A percentile compares a stretch with the other conserved stretches of the same genome.
These are phyloP conservation scores for Oscheius sp. DNA, from an alignment of 2,888 invertebrate species.

Conservation along the genomic window DNA sequence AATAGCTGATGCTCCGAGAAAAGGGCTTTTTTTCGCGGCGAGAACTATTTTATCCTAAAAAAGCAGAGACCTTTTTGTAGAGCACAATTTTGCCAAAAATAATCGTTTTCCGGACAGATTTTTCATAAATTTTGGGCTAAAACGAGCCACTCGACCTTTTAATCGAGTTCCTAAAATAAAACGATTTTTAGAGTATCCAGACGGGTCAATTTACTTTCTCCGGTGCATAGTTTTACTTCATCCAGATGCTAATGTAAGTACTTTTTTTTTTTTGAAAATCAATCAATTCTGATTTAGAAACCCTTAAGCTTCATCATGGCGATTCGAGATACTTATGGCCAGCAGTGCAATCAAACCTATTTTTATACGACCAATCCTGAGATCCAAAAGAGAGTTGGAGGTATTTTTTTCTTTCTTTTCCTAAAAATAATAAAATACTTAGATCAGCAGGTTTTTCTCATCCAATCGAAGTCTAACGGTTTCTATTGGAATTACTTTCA, in stretches of 20 bases:
- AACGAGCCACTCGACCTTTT: too few species aligned
- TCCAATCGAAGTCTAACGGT: slow-evolving; percentile 17
- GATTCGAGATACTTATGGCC: slow-evolving; percentile 23
- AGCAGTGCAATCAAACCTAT: slow-evolving; percentile 25
- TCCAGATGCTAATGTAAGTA: slow-evolving; percentile 17
- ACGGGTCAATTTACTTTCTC: slow-evolving; percentile 21
- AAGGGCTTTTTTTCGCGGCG: too few species aligned
- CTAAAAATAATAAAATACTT: neutral
- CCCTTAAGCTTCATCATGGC: slow-evolving; percentile 17
- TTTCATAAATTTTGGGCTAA: too few species aligned
- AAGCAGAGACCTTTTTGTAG: too few species aligned
- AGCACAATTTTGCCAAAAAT: too few species aligned
- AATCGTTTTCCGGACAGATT: too few species aligned
- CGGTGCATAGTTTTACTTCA: slow-evolving; percentile 23
- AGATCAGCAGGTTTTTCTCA: slow-evolving; percentile 20
- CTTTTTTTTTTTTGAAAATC: neutral
- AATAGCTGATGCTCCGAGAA: too few species aligned
- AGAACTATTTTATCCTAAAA: too few species aligned
- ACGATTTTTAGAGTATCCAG: slow-evolving; percentile 7
- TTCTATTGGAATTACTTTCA: slow-evolving; percentile 14
- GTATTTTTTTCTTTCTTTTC: slow-evolving; percentile 5
- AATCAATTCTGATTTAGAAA: slow-evolving; percentile 15
- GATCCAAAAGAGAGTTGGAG: slow-evolving; percentile 7
- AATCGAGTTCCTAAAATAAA: neutral
- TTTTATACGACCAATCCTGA: slow-evolving; percentile 17